These are phyloP conservation scores for Chaitophorus viminalis DNA, from an alignment of 2,888 invertebrate genomes.

Conservation along the genomic window DNA sequence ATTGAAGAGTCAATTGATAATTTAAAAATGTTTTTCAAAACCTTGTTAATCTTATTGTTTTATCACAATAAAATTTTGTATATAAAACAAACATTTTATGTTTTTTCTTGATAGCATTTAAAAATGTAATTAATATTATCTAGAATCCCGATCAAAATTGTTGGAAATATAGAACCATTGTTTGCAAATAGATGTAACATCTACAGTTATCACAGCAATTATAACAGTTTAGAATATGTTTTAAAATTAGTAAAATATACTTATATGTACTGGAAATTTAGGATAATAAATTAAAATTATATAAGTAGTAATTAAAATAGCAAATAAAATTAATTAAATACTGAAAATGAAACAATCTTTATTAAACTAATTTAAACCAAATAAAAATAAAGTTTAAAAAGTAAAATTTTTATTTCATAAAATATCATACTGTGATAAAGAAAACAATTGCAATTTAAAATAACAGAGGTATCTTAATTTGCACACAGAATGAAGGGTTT, in stretches of 20 bases:
- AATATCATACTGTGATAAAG: neutral
- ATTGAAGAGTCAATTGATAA: neutral
- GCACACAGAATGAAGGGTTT: constrained; percentile 35
- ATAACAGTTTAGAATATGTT: constrained; percentile 40
- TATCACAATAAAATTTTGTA: neutral
- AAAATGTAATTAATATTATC: neutral
- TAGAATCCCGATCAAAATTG: neutral
- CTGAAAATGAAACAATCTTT: neutral
- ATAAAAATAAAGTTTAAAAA: constrained; percentile 15
- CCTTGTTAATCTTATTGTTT: neutral
- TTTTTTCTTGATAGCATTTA: neutral
- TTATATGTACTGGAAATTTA: neutral
- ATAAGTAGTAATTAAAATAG: neutral
- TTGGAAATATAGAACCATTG: constrained; percentile 1
- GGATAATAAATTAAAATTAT: neutral
- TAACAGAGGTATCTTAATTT: constrained; percentile 23
- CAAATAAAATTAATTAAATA: neutral
- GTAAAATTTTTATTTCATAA: neutral
- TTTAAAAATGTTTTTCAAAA: constrained; percentile 26
- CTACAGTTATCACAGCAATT: constrained; percentile 50
- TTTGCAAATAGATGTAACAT: constrained; percentile 17
- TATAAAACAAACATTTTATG: neutral
- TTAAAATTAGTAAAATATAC: neutral
- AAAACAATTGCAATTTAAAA: constrained; percentile 24
- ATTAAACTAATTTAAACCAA: constrained; percentile 2